These are phyloP conservation scores for Maconellicoccus hirsutus DNA, from an alignment of 1,140 invertebrate genomes.

Conservation along the genomic window DNA sequence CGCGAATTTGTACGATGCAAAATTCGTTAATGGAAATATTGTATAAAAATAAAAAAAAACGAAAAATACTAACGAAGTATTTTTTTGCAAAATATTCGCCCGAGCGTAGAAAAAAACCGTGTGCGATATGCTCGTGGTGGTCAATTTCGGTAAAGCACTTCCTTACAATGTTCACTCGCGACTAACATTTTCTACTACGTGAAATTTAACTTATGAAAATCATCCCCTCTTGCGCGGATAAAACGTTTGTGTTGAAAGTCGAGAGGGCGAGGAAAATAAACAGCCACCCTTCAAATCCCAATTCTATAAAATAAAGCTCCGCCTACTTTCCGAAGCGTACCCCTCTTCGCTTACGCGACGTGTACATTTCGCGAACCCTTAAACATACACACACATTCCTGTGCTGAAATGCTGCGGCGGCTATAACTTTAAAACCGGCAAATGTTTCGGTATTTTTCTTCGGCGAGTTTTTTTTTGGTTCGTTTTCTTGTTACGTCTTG, in stretches of 20 bases:
- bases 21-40: too few relatives aligned
- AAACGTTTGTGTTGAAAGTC: background rate
- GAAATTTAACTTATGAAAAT: conserved; percentile 13
- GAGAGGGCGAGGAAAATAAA: conserved; percentile 16
- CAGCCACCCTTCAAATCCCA: conserved; percentile 19
- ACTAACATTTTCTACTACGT: conserved; percentile 15
- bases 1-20: too few relatives aligned
- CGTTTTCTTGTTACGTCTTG: too few relatives aligned
- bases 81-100: too few relatives aligned
- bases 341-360: background rate
- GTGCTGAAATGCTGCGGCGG: conserved; percentile 14
- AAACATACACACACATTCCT: background rate
- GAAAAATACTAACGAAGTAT: too few relatives aligned
- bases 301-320: conserved; percentile 17
- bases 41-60: too few relatives aligned
- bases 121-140: background rate
- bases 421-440: conserved; percentile 14
- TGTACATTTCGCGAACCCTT: conserved; percentile 4
- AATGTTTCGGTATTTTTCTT: background rate
- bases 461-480: too few relatives aligned
- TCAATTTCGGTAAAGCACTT: conserved; percentile 17
- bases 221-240: conserved; percentile 13
- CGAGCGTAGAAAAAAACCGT: background rate
- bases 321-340: background rate
- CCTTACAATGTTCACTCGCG: conserved; percentile 15